Base-by-base conservation (phyloP, 2,888 invertebrate species). In the Lasioglossum lativentre region DNA sequence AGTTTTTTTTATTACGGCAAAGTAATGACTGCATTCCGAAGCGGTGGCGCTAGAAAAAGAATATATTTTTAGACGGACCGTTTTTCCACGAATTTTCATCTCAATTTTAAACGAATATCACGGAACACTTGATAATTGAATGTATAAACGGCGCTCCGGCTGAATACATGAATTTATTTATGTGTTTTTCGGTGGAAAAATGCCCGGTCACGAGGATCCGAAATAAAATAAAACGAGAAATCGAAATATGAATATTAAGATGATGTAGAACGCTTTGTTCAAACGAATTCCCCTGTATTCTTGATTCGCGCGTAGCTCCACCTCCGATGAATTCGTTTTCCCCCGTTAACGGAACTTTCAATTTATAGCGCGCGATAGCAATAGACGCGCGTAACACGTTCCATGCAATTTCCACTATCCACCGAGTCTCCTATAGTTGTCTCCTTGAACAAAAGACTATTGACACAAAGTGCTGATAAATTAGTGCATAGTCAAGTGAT, bases 381-480 rank as follows among this genome's bases (percentile, higher is more conserved):
- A n/a, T 14, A 27, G 27, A 78, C 78, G 66, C 27, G 59, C 52
- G 34, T 30, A 40, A 47, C 59, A 75, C 52, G 47, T 40, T 71
- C n/a, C 16, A 75, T 72, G 27, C 42, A 73, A 76, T 75, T 59
- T 73, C 38, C 56, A 63, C 47, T 74, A 80, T 63, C 38, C 47
- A 68, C 16, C 56, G 68, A 66, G 52, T n/a, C 71, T 76, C 16
- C 74, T 74, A 71, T 78, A 72, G 70, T 45, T 68, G 75, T 45
- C 63, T 78, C 52, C 59, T 45, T 75, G 68, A 75, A 79, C 82
- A 71, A 68, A 77, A 77, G 82, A 56, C 71, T 74, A 77, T 76
- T 86, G 87, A 75, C 75, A 75, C 73, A 52, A 71, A 56, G 40
- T 59, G 23, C 72, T 77, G 76, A 79, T 80, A 75, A 82, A 88